Percentiles rank a stretch among this genome's conserved stretches.
Evolutionary conservation across 2,888 invertebrate species (phyloP).

Genomic region (Sphinx pinastri): DNA sequence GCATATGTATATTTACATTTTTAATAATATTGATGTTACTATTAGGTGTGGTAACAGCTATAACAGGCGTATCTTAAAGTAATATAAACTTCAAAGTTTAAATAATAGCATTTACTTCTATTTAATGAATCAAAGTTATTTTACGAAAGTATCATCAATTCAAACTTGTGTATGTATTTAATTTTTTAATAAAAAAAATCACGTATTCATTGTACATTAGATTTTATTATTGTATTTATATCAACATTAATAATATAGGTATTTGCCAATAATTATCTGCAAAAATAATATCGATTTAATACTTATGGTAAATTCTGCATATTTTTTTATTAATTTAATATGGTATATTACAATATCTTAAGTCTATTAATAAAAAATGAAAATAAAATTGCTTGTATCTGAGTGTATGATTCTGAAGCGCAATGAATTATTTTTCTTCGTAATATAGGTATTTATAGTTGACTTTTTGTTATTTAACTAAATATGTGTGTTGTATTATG

Average conservation of each 20-base stretch:
- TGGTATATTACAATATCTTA: neutral
- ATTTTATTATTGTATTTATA: too few species aligned
- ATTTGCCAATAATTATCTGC: too few species aligned
- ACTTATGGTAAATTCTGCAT: neutral
- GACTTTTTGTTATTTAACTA: neutral
- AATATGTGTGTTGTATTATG: neutral
- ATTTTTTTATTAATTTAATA: neutral
- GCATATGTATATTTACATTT: neutral
- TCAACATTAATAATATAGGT: too few species aligned
- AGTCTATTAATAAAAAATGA: neutral
- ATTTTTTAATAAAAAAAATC: too few species aligned
- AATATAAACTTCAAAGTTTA: too few species aligned
- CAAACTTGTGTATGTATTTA: too few species aligned
- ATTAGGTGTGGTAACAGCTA: too few species aligned
- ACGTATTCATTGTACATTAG: too few species aligned
- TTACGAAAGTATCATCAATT: neutral
- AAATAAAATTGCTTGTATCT: neutral
- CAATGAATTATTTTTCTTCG: neutral
- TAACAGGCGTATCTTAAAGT: too few species aligned
- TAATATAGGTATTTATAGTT: neutral
- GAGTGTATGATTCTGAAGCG: neutral
- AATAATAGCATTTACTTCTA: neutral
- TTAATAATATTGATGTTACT: neutral
- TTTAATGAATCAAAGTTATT: neutral
- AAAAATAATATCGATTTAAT: too few species aligned